Evolutionary conservation across 2,113 vertebrate species (phyloP).

Genomic region (Heterotilapia buettikoferi): DNA sequence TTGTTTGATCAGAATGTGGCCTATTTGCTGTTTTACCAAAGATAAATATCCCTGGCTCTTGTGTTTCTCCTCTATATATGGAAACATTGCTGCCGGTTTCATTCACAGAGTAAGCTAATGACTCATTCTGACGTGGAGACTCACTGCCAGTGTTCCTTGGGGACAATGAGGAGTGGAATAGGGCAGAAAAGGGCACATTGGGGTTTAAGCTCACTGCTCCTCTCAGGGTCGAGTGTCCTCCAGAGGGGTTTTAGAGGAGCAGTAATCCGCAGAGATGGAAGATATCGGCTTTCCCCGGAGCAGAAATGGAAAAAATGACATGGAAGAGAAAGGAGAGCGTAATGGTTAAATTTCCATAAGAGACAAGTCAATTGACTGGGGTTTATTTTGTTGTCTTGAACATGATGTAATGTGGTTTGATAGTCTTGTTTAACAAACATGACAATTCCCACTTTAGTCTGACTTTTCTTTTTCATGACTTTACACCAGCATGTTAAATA

Average conservation of each 20-base stretch:
- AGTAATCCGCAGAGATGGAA: constrained; percentile 45
- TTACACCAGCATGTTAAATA: neutral
- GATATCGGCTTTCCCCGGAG: constrained; percentile 31
- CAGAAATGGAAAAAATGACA: constrained; percentile 56
- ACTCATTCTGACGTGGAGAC: constrained; percentile 43
- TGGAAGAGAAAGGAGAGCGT: neutral
- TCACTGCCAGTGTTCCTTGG: constrained; percentile 41
- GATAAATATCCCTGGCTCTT: neutral
- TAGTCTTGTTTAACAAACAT: neutral
- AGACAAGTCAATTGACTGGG: neutral
- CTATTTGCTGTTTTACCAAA: neutral
- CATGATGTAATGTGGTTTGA: constrained; percentile 2
- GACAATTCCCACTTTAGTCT: neutral
- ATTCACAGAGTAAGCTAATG: constrained; percentile 36
- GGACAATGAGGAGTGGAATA: constrained; percentile 27
- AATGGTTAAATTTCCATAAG: neutral
- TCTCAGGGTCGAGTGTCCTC: constrained; percentile 33
- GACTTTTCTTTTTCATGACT: neutral
- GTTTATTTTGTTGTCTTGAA: neutral
- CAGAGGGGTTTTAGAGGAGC: constrained; percentile 24
- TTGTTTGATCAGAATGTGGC: constrained; percentile 8
- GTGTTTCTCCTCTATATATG: constrained; percentile 24
- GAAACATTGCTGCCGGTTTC: constrained; percentile 38
- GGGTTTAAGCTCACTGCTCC: constrained; percentile 33
- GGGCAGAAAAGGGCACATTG: constrained; percentile 21